phyloP scores from a whole-genome alignment of 2,113 vertebrate genomes.

The Andinoacara biseriatus region DNA sequence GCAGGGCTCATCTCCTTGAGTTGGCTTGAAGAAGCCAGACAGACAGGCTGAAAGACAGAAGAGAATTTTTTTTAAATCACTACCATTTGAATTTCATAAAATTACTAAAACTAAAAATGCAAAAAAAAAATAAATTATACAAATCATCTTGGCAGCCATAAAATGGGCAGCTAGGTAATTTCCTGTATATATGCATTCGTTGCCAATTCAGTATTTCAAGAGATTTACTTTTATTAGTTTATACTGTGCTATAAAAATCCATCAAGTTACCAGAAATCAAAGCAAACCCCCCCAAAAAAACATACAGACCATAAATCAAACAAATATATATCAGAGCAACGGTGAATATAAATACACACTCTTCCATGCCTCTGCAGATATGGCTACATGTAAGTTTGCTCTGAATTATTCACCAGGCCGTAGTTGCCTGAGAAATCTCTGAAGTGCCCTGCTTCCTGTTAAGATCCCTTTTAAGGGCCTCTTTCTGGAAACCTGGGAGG shows the following conservation, averaged over 20 bases:
- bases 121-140: background rate
- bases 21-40: slow-evolving; percentile 90
- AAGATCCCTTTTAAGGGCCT: slow-evolving; percentile 58
- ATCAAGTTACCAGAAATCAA: slow-evolving; percentile 11
- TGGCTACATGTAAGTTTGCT: slow-evolving; percentile 51
- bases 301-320: slow-evolving; percentile 18
- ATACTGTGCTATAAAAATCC: background rate
- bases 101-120: background rate
- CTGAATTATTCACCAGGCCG: slow-evolving; percentile 69
- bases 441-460: slow-evolving; percentile 53
- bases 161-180: background rate
- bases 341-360: slow-evolving; percentile 38
- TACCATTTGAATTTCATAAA: background rate
- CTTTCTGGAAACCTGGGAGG: slow-evolving; percentile 46
- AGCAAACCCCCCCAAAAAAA: background rate
- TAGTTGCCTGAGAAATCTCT: slow-evolving; percentile 49
- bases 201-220: background rate
- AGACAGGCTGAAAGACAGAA: slow-evolving; percentile 84
- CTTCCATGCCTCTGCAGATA: slow-evolving; percentile 47
- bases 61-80: background rate
- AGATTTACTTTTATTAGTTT: background rate
- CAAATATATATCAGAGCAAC: slow-evolving; percentile 3
- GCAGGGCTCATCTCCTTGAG: slow-evolving; percentile 91
- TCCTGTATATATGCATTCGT: background rate
- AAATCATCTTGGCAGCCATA: background rate